A percentile compares a stretch with the other conserved stretches of the same genome.
Evolutionary conservation across 1,140 invertebrate species (phyloP).

Genomic region (Brachionus calyciflorus): DNA sequence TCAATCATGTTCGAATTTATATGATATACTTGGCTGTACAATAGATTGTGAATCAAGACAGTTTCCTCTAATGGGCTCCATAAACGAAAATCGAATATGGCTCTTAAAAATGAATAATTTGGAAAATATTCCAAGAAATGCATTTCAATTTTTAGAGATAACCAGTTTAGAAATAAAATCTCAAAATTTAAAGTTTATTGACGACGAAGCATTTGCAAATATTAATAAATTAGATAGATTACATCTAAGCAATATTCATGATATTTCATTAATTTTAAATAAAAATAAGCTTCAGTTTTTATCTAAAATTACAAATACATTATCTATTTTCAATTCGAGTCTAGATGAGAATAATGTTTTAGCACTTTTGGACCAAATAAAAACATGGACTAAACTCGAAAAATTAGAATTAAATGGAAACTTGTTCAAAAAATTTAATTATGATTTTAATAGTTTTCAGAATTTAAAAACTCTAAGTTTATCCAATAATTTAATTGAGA

Average conservation of each 20-base stretch:
- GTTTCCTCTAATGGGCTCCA: no score
- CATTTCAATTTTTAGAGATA: no score
- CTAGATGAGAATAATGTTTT: background rate
- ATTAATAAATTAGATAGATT: background rate
- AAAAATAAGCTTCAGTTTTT: background rate
- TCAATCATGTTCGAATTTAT: no score
- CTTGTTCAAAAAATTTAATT: background rate
- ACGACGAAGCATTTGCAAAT: background rate
- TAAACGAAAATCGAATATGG: no score
- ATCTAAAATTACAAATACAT: background rate
- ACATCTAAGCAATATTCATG: background rate
- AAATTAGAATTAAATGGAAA: background rate
- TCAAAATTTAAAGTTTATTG: background rate
- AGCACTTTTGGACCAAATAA: background rate
- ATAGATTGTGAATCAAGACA: no score
- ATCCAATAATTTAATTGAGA: background rate
- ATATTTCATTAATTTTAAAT: background rate
- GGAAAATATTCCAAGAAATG: no score
- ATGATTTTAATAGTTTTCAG: constrained; percentile 5
- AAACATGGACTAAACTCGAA: background rate
- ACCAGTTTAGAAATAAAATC: background rate
- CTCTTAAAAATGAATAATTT: no score
- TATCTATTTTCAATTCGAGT: background rate
- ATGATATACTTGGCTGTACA: no score
- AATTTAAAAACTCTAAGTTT: background rate